phyloP scores from a whole-genome alignment of 2,797 vertebrate genomes.

The Denticeps clupeoides region DNA sequence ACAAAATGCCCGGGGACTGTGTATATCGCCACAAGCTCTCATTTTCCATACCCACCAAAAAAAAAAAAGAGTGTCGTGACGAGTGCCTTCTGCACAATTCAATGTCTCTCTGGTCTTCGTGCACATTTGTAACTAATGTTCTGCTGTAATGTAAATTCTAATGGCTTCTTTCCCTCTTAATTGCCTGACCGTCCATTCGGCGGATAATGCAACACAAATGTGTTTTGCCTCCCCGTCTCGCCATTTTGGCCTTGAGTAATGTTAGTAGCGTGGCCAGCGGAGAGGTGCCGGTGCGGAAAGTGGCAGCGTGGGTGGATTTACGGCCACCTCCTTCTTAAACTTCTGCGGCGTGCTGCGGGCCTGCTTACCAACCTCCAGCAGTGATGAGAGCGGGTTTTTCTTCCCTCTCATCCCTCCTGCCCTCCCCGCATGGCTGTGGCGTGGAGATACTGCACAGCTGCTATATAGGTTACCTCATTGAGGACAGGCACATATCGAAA shows the following conservation, averaged over 20 bases:
- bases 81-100: not conserved
- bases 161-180: slow-evolving; percentile 19
- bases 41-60: slow-evolving; percentile 12
- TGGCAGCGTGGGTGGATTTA: slow-evolving; percentile 21
- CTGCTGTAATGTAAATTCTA: slow-evolving; percentile 38
- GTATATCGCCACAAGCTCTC: slow-evolving; percentile 14
- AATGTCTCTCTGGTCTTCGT: slow-evolving; percentile 29
- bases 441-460: slow-evolving; percentile 31
- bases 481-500: slow-evolving; percentile 56
- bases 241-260: slow-evolving; percentile 5
- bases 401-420: not conserved
- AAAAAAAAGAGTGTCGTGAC: not conserved
- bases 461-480: slow-evolving; percentile 68
- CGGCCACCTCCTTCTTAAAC: slow-evolving; percentile 18
- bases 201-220: slow-evolving; percentile 30
- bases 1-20: slow-evolving; percentile 8
- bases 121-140: slow-evolving; percentile 44
- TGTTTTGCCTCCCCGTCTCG: slow-evolving; percentile 13
- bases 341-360: not conserved
- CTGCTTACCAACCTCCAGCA: not conserved
- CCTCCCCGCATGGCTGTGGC: slow-evolving; percentile 23
- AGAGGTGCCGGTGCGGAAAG: slow-evolving; percentile 9
- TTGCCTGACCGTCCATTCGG: slow-evolving; percentile 32
- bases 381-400: no score
- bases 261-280: slow-evolving; percentile 2